Conservation (phyloP, 1,140 invertebrate species). For the Helicoverpa armigera region DNA sequence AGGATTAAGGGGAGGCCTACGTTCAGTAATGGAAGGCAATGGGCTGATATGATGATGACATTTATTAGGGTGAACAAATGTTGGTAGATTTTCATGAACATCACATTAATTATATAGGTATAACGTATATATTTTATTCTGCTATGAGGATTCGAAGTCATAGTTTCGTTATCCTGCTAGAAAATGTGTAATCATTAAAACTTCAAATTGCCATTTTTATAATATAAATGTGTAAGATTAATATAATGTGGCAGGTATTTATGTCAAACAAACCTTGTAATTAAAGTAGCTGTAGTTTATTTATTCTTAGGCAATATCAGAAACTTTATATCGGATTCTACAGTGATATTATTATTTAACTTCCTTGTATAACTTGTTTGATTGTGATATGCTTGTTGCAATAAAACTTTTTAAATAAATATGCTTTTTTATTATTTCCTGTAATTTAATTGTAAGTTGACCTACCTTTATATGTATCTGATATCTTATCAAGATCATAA, state of each 20-base stretch:
- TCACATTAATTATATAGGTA: not conserved
- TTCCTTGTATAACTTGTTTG: constrained; percentile 60
- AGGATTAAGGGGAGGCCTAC: too few species aligned
- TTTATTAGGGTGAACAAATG: not conserved
- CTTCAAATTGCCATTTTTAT: constrained; percentile 25
- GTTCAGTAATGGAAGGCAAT: too few species aligned
- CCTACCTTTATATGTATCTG: too few species aligned
- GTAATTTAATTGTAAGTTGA: not conserved
- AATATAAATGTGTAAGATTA: constrained; percentile 5
- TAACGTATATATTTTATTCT: too few species aligned
- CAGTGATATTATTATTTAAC: constrained; percentile 80
- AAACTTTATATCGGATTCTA: constrained; percentile 78
- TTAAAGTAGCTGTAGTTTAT: constrained; percentile 45
- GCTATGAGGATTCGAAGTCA: too few species aligned
- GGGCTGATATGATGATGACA: too few species aligned
- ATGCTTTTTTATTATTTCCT: not conserved
- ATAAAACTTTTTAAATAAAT: constrained; percentile 67
- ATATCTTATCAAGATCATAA: not conserved
- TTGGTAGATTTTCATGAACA: constrained; percentile 8
- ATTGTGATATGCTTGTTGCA: constrained; percentile 71
- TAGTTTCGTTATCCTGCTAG: too few species aligned
- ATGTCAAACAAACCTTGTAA: constrained; percentile 28
- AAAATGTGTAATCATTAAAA: not conserved
- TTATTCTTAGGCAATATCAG: constrained; percentile 57
- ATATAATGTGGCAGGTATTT: constrained; percentile 10